phyloP scores from a whole-genome alignment of 2,113 vertebrate species.

The Percopsis transmontana region DNA sequence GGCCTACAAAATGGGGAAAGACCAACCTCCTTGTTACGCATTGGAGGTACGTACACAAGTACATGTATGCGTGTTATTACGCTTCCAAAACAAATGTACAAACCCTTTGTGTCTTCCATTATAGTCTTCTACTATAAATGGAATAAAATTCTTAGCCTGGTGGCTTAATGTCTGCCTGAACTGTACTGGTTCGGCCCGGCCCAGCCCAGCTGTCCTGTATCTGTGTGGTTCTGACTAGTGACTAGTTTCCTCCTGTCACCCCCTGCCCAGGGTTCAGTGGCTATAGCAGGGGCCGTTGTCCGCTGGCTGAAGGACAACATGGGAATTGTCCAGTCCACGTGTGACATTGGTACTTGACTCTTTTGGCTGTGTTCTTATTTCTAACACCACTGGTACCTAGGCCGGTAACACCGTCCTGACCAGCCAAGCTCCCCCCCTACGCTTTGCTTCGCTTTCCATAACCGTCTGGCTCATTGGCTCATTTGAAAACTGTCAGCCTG shows the following conservation, averaged over 20 bases:
- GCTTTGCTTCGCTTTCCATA: too few species aligned
- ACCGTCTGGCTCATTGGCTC: too few species aligned
- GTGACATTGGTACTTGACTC: slow-evolving; percentile 84
- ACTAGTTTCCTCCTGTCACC: background rate
- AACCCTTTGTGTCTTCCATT: too few species aligned
- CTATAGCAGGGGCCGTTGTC: slow-evolving; percentile 93
- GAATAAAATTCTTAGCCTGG: too few species aligned
- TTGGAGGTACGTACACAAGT: slow-evolving; percentile 81
- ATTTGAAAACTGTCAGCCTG: too few species aligned
- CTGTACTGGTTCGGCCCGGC: too few species aligned
- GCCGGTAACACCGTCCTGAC: too few species aligned
- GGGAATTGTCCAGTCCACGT: slow-evolving; percentile 84
- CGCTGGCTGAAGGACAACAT: slow-evolving; percentile 97
- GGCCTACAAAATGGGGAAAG: slow-evolving; percentile 92
- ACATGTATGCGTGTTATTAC: background rate
- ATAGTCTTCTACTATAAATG: too few species aligned
- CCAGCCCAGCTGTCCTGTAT: background rate
- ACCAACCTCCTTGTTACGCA: slow-evolving; percentile 85
- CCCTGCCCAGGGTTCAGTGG: slow-evolving; percentile 90
- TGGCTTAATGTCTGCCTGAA: too few species aligned
- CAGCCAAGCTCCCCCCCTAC: too few species aligned
- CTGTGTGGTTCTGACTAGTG: background rate
- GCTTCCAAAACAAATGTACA: too few species aligned
- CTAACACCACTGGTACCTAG: too few species aligned
- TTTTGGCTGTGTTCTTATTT: background rate